These are phyloP conservation scores for Aphelenchoides fujianensis DNA, from an alignment of 1,140 invertebrate species.

Conservation along the genomic window DNA sequence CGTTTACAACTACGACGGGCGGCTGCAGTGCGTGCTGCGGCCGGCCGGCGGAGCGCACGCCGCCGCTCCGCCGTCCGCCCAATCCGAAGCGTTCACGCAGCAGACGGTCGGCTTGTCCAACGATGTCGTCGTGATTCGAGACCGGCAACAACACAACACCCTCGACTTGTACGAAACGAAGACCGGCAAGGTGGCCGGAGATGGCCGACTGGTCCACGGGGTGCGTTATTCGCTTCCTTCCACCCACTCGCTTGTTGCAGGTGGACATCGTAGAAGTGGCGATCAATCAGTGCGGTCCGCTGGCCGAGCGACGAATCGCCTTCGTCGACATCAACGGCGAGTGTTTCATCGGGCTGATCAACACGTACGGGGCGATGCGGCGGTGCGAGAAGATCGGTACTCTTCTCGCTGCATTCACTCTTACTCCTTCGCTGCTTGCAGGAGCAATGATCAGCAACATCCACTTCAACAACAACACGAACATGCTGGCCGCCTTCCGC, in stretches of 20 bases:
- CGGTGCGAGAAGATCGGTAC: slow-evolving; percentile 72
- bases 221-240: slow-evolving; percentile 50
- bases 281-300: slow-evolving; percentile 74
- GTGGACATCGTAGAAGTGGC: slow-evolving; percentile 72
- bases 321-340: slow-evolving; percentile 79
- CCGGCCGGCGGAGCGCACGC: slow-evolving; percentile 20
- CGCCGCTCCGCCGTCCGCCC: neutral
- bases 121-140: slow-evolving; percentile 78
- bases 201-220: slow-evolving; percentile 69
- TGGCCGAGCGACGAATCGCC: slow-evolving; percentile 72
- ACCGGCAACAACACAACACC: slow-evolving; percentile 77
- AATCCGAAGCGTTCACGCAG: slow-evolving; percentile 71
- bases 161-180: slow-evolving; percentile 80
- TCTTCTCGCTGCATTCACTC: too few species aligned
- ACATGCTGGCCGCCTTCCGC: slow-evolving; percentile 78
- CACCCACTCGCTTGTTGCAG: slow-evolving; percentile 63
- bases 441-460: slow-evolving; percentile 76
- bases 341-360: slow-evolving; percentile 73
- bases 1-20: slow-evolving; percentile 83
- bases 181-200: slow-evolving; percentile 71
- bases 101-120: slow-evolving; percentile 74
- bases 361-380: slow-evolving; percentile 67
- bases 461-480: slow-evolving; percentile 77
- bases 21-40: slow-evolving; percentile 73
- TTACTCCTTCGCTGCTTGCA: too few species aligned